Evolutionary conservation across 2,113 vertebrate genomes (phyloP), one percentile per base, ranked within the genome.

Genomic region (Phrynosoma platyrhinos): DNA sequence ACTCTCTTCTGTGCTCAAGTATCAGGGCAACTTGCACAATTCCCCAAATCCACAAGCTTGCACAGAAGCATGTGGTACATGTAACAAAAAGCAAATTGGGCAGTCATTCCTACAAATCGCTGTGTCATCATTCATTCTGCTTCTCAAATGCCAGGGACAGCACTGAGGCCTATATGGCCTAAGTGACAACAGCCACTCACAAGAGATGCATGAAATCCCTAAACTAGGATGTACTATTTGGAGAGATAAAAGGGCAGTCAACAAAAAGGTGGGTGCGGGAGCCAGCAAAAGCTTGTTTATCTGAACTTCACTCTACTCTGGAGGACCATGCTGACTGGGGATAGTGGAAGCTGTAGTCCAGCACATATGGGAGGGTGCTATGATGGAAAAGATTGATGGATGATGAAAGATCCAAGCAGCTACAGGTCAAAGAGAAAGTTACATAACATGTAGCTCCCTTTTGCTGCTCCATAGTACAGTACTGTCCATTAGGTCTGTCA

Each of bases 401-500:
- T 69, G 25, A 27, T 69, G 25, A 27, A 69, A 69, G 9, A 12
- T 36, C 9, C 1, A 30, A 32, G 21, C 8, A 36, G 4, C 79
- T 23, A 32, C 55, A 62, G 20, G n/a, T 80, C 79, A n/a, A 25
- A 52, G 13, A 83, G 30, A 68, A 69, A 47, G 82, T 42, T 27
- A 89, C 76, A 77, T 6, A 1, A 1, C 77, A 76, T 77, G 83
- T 9, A 5, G 3, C 30, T 52, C 20, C 32, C 25, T 23, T 62
- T 85, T 58, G 83, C 25, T 76, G 40, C 40, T 52, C 75, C 0
- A 0, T 30, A n/a, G 23, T 62, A 30, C 16, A 72, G 14, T 27
- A 12, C 36, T 30, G 30, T 23, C 53, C 18, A 42, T 79, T 84
- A 32, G 85, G 72, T 16, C 32, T 1, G 0, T 30, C 53, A 36